Evolutionary conservation across 1,140 invertebrate species (phyloP).

Genomic region (Orchestia grillus): DNA sequence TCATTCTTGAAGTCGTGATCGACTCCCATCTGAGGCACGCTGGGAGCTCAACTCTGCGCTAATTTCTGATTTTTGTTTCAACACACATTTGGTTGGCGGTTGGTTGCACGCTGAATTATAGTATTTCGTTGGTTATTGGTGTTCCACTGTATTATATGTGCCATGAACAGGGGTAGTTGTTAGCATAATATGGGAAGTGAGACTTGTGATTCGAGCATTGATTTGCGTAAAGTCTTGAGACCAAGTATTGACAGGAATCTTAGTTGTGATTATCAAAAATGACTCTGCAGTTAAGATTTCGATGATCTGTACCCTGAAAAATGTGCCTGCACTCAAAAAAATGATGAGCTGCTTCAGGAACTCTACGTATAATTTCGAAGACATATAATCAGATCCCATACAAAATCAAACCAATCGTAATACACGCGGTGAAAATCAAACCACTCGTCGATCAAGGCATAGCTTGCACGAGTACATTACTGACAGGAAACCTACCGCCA

Average conservation of each 20-base stretch:
- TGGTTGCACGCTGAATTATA: not conserved
- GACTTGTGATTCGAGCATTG: not conserved
- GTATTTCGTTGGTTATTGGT: not conserved
- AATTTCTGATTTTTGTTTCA: not conserved
- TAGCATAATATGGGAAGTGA: too few relatives aligned
- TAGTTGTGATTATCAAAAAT: not conserved
- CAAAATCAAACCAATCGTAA: not conserved
- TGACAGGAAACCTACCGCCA: constrained; percentile 7
- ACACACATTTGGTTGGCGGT: not conserved
- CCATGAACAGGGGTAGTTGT: not conserved
- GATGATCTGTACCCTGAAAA: not conserved
- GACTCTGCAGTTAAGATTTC: not conserved
- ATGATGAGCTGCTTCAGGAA: not conserved
- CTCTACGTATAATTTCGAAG: not conserved
- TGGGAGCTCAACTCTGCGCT: not conserved
- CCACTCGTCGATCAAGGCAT: not conserved
- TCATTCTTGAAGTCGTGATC: constrained; percentile 11
- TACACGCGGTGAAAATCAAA: not conserved
- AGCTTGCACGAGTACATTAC: constrained; percentile 4
- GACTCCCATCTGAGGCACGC: not conserved
- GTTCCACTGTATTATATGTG: not conserved
- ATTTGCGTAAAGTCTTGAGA: not conserved
- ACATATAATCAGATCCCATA: not conserved
- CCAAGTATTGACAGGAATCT: not conserved
- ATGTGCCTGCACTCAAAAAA: not conserved